Base-by-base conservation (phyloP, 2,113 vertebrate genomes). In the Indicator maculatus region DNA sequence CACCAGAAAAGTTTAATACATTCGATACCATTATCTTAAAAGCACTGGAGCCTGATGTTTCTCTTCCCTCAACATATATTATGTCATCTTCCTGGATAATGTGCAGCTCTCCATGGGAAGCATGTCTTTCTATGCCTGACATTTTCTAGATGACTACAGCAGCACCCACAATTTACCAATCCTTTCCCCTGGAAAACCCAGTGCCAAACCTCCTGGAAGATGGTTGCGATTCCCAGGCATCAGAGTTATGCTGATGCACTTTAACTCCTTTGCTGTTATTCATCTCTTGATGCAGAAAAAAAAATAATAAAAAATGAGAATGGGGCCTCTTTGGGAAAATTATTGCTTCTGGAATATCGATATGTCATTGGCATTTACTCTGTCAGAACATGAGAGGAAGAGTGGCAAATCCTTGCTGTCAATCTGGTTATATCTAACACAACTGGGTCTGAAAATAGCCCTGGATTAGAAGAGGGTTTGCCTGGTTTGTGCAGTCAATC, bases 381-480 rank as follows among this genome's bases (percentile, higher is more conserved):
- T 33, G 33, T 38, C 52, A 93, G 47, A 78, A 89, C 50, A 12
- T 8, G 36, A 30, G 41, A 59, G 76, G 28, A 71, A 33, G 30
- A 13, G 1, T 33, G 44, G 50, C 86, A 86, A 88, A 64, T 44
- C 33, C 16, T 31, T 13, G 0, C 30, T 76, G 58, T 58, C 83
- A 72, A 69, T 60, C 56, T 1, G 0, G 47, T 65, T 90, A 69
- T 91, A 75, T 65, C 30, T 84, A 58, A 88, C 23, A 39, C 0
- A 15, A 65, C 86, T 93, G 83, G 86, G 61, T 24, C 44, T 58
- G 58, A 28, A 78, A 78, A 85, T 60, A 74, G 5, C 24, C 21
- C n/a, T 58, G 73, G 73, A 82, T 95, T 72, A 91, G 73, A 61
- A 67, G 12, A 75, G 53, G 38, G 12, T 74, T 90, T 89, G 83